These are phyloP conservation scores for Eulemur albifrons DNA, from an alignment of 2,797 vertebrate genomes.

Conservation along the genomic window DNA sequence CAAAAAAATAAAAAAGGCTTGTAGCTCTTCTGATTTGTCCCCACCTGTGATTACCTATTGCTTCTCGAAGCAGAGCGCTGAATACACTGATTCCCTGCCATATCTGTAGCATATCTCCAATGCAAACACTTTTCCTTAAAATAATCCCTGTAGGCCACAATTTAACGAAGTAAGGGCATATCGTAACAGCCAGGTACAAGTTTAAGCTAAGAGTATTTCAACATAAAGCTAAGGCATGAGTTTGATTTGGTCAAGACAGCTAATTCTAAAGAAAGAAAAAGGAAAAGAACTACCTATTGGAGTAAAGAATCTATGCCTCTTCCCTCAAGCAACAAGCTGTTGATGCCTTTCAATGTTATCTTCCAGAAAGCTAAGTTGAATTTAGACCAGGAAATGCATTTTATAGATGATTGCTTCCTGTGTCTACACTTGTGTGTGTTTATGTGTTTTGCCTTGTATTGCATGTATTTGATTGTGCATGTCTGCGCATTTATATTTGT, in stretches of 20 bases:
- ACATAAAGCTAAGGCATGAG: not conserved
- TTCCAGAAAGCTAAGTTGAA: not conserved
- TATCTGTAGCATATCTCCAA: too few relatives aligned
- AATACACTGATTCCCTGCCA: not conserved
- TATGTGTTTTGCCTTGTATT: not conserved
- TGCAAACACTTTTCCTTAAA: not conserved
- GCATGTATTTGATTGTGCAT: not conserved
- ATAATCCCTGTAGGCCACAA: not conserved
- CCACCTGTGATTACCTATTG: not conserved
- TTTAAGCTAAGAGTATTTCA: not conserved
- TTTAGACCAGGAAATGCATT: not conserved
- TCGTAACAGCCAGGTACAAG: not conserved
- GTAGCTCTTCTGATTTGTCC: not conserved
- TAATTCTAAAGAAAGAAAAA: not conserved
- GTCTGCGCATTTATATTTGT: not conserved
- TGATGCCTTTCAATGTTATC: not conserved
- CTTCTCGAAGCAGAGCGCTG: not conserved
- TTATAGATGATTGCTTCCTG: not conserved
- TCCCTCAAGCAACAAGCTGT: not conserved
- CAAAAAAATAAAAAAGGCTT: not conserved
- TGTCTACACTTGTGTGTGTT: not conserved
- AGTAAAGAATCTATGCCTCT: not conserved
- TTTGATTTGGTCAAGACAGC: not conserved
- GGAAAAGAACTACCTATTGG: not conserved
- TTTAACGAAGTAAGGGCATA: not conserved